Conservation (phyloP, 2,797 vertebrate species). For the Catharus ustulatus region DNA sequence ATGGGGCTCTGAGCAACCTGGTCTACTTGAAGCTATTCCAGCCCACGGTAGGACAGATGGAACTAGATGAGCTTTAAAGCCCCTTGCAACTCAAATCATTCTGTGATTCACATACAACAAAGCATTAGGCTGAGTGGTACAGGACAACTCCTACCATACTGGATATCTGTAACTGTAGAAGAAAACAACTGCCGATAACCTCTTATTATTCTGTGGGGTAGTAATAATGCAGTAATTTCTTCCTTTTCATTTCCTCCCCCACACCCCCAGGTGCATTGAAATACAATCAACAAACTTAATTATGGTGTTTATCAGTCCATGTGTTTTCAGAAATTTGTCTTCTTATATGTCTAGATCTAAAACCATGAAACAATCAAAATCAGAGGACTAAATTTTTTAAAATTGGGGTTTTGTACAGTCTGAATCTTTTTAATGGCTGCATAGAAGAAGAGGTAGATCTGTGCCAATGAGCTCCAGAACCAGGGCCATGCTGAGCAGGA, state of each 20-base stretch:
- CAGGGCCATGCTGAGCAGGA: slow-evolving; percentile 19
- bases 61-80: neutral
- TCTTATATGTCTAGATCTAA: neutral
- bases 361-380: neutral
- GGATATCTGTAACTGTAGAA: neutral
- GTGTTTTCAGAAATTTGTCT: neutral
- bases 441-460: neutral
- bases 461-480: neutral
- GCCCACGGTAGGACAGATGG: neutral
- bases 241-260: neutral
- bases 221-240: neutral
- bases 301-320: neutral
- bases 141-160: neutral
- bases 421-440: neutral
- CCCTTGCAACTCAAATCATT: neutral
- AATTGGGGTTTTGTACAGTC: neutral
- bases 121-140: neutral
- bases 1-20: neutral
- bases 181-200: neutral
- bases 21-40: neutral
- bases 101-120: neutral
- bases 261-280: neutral
- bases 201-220: neutral
- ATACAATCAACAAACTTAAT: neutral
- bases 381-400: neutral